Percentiles rank a stretch among this genome's conserved stretches.
These are phyloP conservation scores for Rutilus rutilus DNA, from an alignment of 2,113 vertebrate genomes.

Conservation along the genomic window DNA sequence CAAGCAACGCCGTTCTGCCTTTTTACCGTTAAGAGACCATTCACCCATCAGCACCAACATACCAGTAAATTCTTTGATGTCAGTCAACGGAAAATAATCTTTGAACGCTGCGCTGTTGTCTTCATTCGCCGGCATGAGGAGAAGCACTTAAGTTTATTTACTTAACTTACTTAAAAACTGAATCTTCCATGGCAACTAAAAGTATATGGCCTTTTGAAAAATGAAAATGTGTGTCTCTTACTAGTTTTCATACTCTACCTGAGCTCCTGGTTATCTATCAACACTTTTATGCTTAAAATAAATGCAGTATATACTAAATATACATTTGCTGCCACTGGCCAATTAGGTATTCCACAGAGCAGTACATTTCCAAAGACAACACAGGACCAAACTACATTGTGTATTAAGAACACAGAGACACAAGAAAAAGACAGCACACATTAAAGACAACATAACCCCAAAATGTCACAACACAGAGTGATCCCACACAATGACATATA, in stretches of 20 bases:
- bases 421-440: neutral
- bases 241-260: neutral
- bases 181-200: no score
- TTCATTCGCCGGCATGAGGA: no score
- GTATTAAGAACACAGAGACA: neutral
- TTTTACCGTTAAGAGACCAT: no score
- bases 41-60: no score
- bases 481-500: constrained; percentile 14
- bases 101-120: no score
- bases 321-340: neutral
- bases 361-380: neutral
- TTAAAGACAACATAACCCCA: constrained; percentile 30
- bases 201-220: no score
- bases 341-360: neutral
- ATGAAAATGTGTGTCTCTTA: no score
- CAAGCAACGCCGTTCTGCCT: no score
- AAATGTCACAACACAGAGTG: constrained; percentile 30
- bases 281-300: neutral
- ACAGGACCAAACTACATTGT: neutral
- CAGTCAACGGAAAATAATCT: no score
- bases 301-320: neutral
- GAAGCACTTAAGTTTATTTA: no score
- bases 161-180: no score
- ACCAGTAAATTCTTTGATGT: no score
- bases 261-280: neutral